Base-by-base conservation (phyloP, 2,113 vertebrate species). In the Recurvirostra avosetta region DNA sequence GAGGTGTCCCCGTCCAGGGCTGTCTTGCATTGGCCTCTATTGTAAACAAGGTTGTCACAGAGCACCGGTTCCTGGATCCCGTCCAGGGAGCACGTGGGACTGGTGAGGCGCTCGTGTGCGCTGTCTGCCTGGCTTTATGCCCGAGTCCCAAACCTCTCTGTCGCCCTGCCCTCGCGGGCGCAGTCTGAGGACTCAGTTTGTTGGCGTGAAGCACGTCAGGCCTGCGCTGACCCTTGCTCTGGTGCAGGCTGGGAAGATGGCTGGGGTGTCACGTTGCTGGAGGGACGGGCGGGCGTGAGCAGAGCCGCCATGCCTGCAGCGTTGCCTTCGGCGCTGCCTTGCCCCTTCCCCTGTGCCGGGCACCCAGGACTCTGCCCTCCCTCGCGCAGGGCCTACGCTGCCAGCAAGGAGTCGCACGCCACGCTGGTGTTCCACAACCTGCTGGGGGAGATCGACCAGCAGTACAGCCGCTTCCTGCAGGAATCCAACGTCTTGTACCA, bases 391-490 rank as follows among this genome's bases (percentile, higher is more conserved):
- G 99, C 99, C 0, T 99, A 99, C 0, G 99, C 99, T 2, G 99
- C 99, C 96, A 99, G 99, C 96, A 99, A 99, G 97, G 99, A 99
- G 94, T 99, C 99, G 0, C 99, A 99, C 0, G 99, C 99, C 79
- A 99, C 99, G 0, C 96, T 99, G 98, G 99, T 99, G 79, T 99
- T 99, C 96, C 99, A 99, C 97, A 99, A 99, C 97, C 99, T 99
- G 76, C 96, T 99, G 94, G 99, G 99, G 15, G 99, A 99, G 98
- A 99, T 99, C 4, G 99, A 99, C 97, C 99, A 99, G 98, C 99
- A 99, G 96, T 99, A 99, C 86, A 99, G 99, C 97, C 99, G 99
- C 89, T 99, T 99, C 91, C 98, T 99, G 68, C 99, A 99, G 97
- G 99, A 99, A 94, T 99, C 99, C 96, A 99, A 99, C 0, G 99